Base-by-base conservation (phyloP, 2,888 invertebrate genomes). In the Elgonia sp. region DNA sequence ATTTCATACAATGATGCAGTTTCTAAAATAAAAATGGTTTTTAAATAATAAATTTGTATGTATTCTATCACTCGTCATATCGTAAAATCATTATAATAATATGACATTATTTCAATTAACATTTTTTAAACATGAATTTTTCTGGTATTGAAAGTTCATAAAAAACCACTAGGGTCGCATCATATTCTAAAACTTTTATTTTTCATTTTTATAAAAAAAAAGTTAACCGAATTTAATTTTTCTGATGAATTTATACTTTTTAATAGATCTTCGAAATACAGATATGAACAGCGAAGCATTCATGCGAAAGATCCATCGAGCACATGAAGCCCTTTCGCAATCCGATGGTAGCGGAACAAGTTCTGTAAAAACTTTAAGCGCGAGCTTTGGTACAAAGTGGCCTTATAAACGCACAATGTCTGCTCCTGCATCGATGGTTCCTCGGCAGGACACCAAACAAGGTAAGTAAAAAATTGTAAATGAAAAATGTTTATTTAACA, bases 401-500 rank as follows among this genome's bases (percentile, higher is more conserved):
- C 98, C 99, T 0, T 99, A 99, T 95, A 98, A 99, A 95, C 95
- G 99, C 87, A 98, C 98, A 69, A 98, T 98, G 96, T 98, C 98
- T 8, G 98, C 98, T 16, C 99, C 99, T 12, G 97, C 98, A 65
- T 97, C 97, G 75, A 97, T 98, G 95, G 96, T 97, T 80, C 96
- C 97, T 0, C 96, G 97, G 72, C 96, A 97, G 92, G 97, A 97
- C 92, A 96, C 96, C 16, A 97, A 97, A 94, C 96, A 96, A 94
- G 96, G 96, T 96, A 93, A 21, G 92, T 67, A 18, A 29, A 29
- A 29, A 63, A 57, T 42, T 67, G 57, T n/a, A 69, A 20, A 65
- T 60, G 60, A 40, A 10, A 7, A 39, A 50, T 42, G 8, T 53
- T 60, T n/a, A 14, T 16, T 53, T 2, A 57, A 21, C 14, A 57